Evolutionary conservation across 2,888 invertebrate species (phyloP).

Genomic region (Pyrocoelia pectoralis): DNA sequence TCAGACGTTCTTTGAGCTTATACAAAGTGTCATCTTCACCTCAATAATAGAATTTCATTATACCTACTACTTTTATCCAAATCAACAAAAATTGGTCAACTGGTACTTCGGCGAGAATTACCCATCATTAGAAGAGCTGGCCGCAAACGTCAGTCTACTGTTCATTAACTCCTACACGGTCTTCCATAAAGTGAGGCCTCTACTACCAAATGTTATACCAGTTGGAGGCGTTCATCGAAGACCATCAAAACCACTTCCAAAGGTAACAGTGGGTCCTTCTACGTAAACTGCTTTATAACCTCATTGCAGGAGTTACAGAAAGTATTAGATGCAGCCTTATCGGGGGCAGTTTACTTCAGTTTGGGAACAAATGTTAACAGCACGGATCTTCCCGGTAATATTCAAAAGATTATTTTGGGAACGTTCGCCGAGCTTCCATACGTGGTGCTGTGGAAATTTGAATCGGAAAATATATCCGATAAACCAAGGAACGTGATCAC

Average conservation of each 20-base stretch:
- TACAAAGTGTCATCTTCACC: conserved; percentile 36
- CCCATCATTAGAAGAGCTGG: no score
- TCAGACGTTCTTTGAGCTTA: no score
- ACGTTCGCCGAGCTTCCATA: conserved; percentile 57
- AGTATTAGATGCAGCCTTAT: conserved; percentile 15
- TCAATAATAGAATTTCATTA: conserved; percentile 43
- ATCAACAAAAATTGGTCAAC: not conserved
- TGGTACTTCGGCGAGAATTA: conserved; percentile 45
- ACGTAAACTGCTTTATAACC: conserved; percentile 16
- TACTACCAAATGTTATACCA: conserved; percentile 50
- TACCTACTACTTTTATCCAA: conserved; percentile 5
- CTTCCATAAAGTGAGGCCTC: conserved; percentile 48
- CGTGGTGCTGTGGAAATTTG: conserved; percentile 35
- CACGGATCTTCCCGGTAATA: no score
- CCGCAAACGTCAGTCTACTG: conserved; percentile 47
- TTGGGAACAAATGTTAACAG: no score
- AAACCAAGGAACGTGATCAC: not conserved
- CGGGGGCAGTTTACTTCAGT: conserved; percentile 40
- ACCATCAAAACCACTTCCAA: conserved; percentile 31
- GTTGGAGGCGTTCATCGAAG: conserved; percentile 49
- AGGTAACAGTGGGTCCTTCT: no score
- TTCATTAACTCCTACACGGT: conserved; percentile 52
- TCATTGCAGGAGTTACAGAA: conserved; percentile 6
- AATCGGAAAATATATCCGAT: not conserved
- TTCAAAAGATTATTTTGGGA: no score